These are phyloP conservation scores for Oscheius sp. DNA, from an alignment of 2,888 invertebrate species.

Conservation along the genomic window DNA sequence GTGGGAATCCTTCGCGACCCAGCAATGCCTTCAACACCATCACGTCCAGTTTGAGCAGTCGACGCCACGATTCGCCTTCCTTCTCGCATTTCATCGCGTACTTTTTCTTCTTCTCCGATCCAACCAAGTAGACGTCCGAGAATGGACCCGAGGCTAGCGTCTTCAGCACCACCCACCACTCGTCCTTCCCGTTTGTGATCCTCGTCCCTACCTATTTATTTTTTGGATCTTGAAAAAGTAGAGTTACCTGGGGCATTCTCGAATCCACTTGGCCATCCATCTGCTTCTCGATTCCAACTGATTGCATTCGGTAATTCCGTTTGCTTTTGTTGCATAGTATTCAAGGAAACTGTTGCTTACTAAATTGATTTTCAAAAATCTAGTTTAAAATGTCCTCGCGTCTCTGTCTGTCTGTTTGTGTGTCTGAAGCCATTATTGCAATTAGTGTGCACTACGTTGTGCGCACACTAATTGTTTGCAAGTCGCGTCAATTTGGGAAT, in stretches of 20 bases:
- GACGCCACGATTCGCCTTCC: slow-evolving; percentile 50
- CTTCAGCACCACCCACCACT: slow-evolving; percentile 50
- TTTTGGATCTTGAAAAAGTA: background rate
- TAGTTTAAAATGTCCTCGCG: too few relatives aligned
- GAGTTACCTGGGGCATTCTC: slow-evolving; percentile 15
- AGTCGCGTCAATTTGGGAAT: too few relatives aligned
- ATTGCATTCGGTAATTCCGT: too few relatives aligned
- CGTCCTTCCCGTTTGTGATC: slow-evolving; percentile 8
- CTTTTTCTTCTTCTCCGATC: slow-evolving; percentile 39
- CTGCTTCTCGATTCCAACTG: too few relatives aligned
- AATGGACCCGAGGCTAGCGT: slow-evolving; percentile 64
- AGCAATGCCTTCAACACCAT: slow-evolving; percentile 60
- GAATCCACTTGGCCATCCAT: slow-evolving; percentile 1
- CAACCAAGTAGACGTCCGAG: slow-evolving; percentile 64
- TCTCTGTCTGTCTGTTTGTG: too few relatives aligned
- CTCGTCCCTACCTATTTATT: slow-evolving; percentile 19
- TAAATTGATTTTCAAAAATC: too few relatives aligned
- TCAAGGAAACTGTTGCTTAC: too few relatives aligned
- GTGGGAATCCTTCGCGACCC: slow-evolving; percentile 58
- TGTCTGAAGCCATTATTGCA: too few relatives aligned
- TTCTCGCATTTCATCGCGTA: slow-evolving; percentile 68
- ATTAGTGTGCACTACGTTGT: too few relatives aligned
- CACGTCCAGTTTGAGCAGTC: slow-evolving; percentile 64
- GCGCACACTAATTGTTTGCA: too few relatives aligned
- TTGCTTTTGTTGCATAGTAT: too few relatives aligned